Percentiles rank a stretch among this genome's conserved stretches.
These are phyloP conservation scores for Drosophila biarmipes DNA, from an alignment of 1,140 invertebrate genomes.

Conservation along the genomic window DNA sequence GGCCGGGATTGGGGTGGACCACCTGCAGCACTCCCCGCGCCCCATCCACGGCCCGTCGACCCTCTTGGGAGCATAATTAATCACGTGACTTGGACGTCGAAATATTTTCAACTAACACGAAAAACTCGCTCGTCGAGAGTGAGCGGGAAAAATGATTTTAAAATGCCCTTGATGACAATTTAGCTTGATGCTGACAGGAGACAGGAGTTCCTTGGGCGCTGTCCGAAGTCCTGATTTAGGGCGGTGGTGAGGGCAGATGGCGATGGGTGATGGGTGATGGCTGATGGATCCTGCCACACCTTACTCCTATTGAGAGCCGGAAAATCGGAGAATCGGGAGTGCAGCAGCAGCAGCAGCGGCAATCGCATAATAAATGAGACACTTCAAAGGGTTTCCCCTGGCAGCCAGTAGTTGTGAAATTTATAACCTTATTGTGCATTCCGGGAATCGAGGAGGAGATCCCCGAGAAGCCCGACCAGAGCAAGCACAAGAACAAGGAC, in stretches of 20 bases:
- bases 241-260: neutral
- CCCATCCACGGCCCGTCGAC: neutral
- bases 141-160: conserved; percentile 54
- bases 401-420: conserved; percentile 53
- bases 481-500: neutral
- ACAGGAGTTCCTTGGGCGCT: conserved; percentile 13
- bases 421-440: conserved; percentile 79
- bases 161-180: conserved; percentile 74
- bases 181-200: conserved; percentile 49
- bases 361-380: conserved; percentile 79
- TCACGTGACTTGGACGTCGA: conserved; percentile 51
- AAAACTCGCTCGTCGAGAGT: conserved; percentile 22
- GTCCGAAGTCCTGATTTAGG: conserved; percentile 28
- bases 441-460: neutral
- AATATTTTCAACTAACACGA: conserved; percentile 53
- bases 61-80: conserved; percentile 48
- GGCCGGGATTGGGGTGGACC: neutral
- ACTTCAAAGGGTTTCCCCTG: conserved; percentile 39
- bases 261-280: neutral
- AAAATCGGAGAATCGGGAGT: conserved; percentile 6
- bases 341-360: conserved; percentile 29
- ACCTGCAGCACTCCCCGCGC: neutral
- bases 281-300: no score
- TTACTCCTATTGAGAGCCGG: no score
- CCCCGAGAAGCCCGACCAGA: neutral